These are phyloP conservation scores for Cassiopea xamachana DNA, from an alignment of 30 jellyfish, hydroid and myxozoan species.

Conservation along the genomic window DNA sequence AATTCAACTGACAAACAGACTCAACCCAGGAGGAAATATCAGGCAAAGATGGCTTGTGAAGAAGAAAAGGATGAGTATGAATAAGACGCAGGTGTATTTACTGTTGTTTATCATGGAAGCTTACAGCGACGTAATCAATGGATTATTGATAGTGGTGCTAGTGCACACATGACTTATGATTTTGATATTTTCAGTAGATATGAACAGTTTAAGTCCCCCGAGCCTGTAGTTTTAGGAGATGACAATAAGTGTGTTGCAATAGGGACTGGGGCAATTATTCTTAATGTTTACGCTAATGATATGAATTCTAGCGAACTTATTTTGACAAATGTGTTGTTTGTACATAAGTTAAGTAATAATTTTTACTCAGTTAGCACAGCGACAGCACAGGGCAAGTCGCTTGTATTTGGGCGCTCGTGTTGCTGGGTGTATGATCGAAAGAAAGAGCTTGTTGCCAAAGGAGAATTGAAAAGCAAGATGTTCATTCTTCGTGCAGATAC, in stretches of 20 bases:
- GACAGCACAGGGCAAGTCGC: too few relatives aligned
- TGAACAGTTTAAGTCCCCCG: conserved; percentile 16
- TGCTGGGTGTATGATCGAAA: too few relatives aligned
- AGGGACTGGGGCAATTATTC: conserved; percentile 31
- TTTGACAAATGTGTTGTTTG: too few relatives aligned
- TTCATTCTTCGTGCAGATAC: too few relatives aligned
- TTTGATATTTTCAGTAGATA: conserved; percentile 13
- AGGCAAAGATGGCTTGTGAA: not conserved
- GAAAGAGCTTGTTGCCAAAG: too few relatives aligned
- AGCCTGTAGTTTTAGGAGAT: conserved; percentile 42
- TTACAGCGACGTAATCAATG: conserved; percentile 17
- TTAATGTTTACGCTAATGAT: not conserved
- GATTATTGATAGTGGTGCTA: conserved; percentile 65
- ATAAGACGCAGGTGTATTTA: not conserved
- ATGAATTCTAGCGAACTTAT: too few relatives aligned
- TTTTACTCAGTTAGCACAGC: too few relatives aligned
- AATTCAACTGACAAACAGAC: not conserved
- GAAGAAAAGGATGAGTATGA: not conserved
- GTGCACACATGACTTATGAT: conserved; percentile 51
- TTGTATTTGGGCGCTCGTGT: too few relatives aligned
- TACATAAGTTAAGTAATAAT: too few relatives aligned
- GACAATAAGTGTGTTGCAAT: not conserved
- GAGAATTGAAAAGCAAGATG: too few relatives aligned
- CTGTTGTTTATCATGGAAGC: not conserved
- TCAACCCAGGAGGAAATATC: not conserved